Base-by-base conservation (phyloP, 1,140 invertebrate genomes). In the Samia ricini region DNA sequence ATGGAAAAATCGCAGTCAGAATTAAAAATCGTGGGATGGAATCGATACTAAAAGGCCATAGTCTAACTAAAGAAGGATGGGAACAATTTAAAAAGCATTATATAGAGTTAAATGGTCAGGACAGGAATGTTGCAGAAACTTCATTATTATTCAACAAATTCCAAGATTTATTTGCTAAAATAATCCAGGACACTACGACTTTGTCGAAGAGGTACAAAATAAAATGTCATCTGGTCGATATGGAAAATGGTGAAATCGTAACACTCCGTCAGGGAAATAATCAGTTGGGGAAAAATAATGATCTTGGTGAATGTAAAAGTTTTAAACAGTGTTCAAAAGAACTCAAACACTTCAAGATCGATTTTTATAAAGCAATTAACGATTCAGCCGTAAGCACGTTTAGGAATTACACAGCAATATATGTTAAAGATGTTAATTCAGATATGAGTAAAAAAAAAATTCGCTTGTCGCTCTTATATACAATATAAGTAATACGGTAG, bases 341-440 rank as follows among this genome's bases (percentile, higher is more conserved):
- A 67, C 57, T 88, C 5, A 68, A 68, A 48, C 60, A 65, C 19
- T 85, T 81, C 57, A 61, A 86, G 58, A 57, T 49, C 1, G 66
- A 74, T 33, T 76, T 81, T 24, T 84, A 84, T 36, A 68, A 67
- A 7, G 59, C 61, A 8, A 3, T 84, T 7, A 84, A 85, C 8
- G 76, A 79, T 7, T 85, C 82, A 19, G 48, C 71, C 6, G 63
- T 77, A 0, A 77, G 69, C 23, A 67, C 68, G 6, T 66, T 86
- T 36, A 72, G 58, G 18, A 78, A 77, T 66, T 88, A 86, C 21
- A 65, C 64, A 12, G 74, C 77, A 54, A 85, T 86, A 79, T 88
- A 81, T 52, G 52, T 33, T 10, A 65, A 72, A 58, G 83, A 88
- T 33, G 68, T 79, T 0, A 71, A 57, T n/a, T 56, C 36, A 0